Conservation (phyloP, 1,140 invertebrate species). For the Stegodyphus mimosarum region DNA sequence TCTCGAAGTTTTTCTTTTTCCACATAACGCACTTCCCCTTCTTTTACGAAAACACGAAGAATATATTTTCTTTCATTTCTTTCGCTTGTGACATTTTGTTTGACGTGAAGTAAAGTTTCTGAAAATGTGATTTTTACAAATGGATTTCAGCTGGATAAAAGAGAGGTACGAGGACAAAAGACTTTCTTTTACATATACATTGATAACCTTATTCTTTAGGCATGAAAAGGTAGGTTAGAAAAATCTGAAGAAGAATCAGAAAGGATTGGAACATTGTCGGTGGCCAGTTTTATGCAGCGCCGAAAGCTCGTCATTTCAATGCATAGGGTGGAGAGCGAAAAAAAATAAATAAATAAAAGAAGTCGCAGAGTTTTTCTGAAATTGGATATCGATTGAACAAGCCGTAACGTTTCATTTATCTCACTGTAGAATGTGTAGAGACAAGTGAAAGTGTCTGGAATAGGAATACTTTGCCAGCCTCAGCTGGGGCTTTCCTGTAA, state of each 20-base stretch:
- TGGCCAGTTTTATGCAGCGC: conserved; percentile 34
- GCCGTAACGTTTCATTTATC: conserved; percentile 40
- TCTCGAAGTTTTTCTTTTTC: conserved; percentile 6
- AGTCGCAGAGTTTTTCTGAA: conserved; percentile 13
- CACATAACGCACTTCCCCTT: conserved; percentile 5
- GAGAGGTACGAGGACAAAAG: neutral
- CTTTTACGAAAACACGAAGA: neutral
- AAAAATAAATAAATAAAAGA: neutral
- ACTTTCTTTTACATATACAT: conserved; percentile 45
- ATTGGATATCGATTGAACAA: conserved; percentile 40
- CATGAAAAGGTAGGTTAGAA: conserved; percentile 4
- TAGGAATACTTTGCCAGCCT: no score
- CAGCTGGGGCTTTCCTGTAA: no score
- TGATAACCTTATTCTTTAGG: conserved; percentile 39
- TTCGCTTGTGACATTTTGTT: conserved; percentile 31
- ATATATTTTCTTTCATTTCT: neutral
- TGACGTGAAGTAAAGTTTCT: conserved; percentile 29
- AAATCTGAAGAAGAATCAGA: conserved; percentile 8
- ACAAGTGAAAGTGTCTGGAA: no score
- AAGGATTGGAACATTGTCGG: conserved; percentile 16
- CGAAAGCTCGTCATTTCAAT: conserved; percentile 36
- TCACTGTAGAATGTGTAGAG: neutral
- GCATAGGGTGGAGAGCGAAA: conserved; percentile 1
- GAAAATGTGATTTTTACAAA: conserved; percentile 50
- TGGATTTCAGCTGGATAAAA: conserved; percentile 39